These are phyloP conservation scores for Leptopilina boulardi DNA, from an alignment of 1,140 invertebrate genomes.

Conservation along the genomic window DNA sequence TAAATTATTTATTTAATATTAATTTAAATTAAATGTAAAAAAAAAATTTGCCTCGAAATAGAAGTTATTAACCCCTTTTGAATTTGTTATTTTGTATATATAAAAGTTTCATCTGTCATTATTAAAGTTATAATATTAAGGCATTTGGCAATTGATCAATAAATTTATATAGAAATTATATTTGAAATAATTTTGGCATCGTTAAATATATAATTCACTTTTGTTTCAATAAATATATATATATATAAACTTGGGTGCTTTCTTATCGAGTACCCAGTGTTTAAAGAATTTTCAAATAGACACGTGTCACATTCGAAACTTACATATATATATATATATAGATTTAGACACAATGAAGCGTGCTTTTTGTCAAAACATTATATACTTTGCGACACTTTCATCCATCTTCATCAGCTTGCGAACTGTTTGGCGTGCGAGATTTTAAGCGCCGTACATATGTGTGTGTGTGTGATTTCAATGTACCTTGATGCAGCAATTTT, in stretches of 20 bases:
- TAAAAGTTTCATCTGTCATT: too few species aligned
- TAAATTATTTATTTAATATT: too few species aligned
- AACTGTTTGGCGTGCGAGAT: constrained; percentile 7
- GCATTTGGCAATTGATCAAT: too few species aligned
- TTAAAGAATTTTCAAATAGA: background rate
- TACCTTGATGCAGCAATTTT: background rate
- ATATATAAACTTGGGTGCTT: background rate
- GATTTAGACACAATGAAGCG: background rate
- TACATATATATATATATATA: too few species aligned
- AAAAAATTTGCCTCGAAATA: too few species aligned
- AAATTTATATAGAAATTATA: too few species aligned
- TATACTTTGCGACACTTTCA: background rate
- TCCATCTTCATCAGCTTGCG: constrained; percentile 12
- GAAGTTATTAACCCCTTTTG: too few species aligned
- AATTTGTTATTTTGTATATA: too few species aligned
- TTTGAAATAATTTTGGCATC: background rate
- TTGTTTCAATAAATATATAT: background rate
- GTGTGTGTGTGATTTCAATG: too few species aligned
- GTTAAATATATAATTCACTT: background rate
- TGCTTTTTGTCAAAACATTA: constrained; percentile 9
- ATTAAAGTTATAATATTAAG: too few species aligned
- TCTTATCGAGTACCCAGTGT: background rate
- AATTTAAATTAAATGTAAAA: too few species aligned
- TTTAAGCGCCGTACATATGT: background rate
- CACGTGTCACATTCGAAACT: constrained; percentile 7